These are phyloP conservation scores for Meghimatium bilineatum DNA, from an alignment of 2,888 invertebrate genomes.

Conservation along the genomic window DNA sequence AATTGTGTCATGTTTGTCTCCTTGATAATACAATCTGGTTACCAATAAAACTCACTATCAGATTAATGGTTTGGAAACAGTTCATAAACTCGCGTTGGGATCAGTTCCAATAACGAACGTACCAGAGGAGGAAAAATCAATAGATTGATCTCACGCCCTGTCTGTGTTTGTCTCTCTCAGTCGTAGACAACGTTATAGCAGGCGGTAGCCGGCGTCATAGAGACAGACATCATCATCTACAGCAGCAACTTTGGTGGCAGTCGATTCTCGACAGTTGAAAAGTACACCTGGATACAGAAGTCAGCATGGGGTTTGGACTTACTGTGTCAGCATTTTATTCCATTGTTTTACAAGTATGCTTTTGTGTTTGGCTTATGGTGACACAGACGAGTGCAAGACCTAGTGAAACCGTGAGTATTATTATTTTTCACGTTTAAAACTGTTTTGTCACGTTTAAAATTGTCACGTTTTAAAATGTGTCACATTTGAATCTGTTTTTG, in stretches of 20 bases:
- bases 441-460: background rate
- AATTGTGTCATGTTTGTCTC: background rate
- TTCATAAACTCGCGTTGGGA: background rate
- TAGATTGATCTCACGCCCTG: conserved; percentile 24
- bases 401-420: background rate
- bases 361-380: conserved; percentile 3
- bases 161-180: conserved; percentile 27
- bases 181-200: background rate
- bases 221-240: conserved; percentile 3
- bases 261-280: conserved; percentile 14
- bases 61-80: background rate
- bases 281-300: conserved; percentile 27
- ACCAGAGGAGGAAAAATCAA: conserved; percentile 13
- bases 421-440: background rate
- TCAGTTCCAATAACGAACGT: conserved; percentile 3
- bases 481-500: no score
- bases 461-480: no score
- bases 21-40: background rate
- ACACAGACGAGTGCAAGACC: conserved; percentile 5
- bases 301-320: conserved; percentile 7
- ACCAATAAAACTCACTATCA: background rate
- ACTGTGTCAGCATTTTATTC: background rate
- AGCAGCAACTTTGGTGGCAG: conserved; percentile 5
- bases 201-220: conserved; percentile 1
- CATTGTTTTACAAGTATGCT: background rate